Base-by-base conservation (phyloP, 2,797 vertebrate genomes). In the Myoxocephalus aenaeus region DNA sequence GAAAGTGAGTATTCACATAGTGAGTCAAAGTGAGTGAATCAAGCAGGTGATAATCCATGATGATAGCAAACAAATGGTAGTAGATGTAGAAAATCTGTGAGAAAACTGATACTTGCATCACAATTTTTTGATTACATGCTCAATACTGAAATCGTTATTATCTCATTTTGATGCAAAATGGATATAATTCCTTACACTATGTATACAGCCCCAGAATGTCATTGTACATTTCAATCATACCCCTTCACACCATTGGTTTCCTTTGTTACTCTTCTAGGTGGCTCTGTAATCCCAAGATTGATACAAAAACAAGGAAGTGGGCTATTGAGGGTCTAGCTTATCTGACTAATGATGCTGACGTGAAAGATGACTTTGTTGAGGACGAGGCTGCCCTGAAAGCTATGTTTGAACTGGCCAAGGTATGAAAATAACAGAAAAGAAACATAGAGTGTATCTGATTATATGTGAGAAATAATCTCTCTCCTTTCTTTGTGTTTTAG, bases 311-410 rank as follows among this genome's bases (percentile, higher is more conserved):
- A 34, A 96, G 96, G 79, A 98, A 97, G 74, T 99, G 98, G 98
- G 98, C 98, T 0, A 95, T 97, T 38, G 98, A 99, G 80, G 98
- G 98, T 57, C 90, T 99, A 78, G 97, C 98, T 0, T 99, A 99
- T 82, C 94, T 99, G 83, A 99, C 98, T 0, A 96, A 98, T 3
- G 98, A 99, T 32, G 98, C 98, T 1, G 98, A 99, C 1, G 98
- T 99, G 72, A 99, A 99, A 90, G 98, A 99, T 34, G 98, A 99
- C 88, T 99, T 99, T 86, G 98, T 98, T 72, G 97, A 98, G 85
- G 98, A 99, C 38, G 95, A 97, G 63, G 92, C 88, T 62, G 96
- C 98, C n/a, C 65, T 99, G 92, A 96, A 96, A 91, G 97, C 98
- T 82, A 99, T 99, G 98, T 99, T 99, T 89, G 98, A 99, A 57